Evolutionary conservation across 2,113 vertebrate species (phyloP).

Genomic region (Myxocyprinus asiaticus): DNA sequence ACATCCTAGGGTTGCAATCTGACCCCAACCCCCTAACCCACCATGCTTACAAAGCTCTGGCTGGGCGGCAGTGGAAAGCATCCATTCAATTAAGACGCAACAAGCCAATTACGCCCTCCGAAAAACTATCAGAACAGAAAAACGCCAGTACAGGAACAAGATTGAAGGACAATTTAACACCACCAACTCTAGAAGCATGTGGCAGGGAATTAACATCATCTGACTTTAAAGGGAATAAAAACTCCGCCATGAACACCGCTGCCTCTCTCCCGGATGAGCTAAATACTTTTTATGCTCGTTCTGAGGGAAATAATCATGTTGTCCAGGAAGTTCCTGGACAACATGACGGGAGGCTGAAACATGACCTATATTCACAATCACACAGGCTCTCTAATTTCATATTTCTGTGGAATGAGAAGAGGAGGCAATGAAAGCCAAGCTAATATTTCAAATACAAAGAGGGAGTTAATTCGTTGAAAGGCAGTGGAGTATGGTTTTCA

Average conservation of each 20-base stretch:
- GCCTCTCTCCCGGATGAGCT: too few species aligned
- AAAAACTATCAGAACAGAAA: too few species aligned
- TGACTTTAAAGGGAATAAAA: too few species aligned
- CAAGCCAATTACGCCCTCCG: too few species aligned
- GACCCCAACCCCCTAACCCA: not conserved
- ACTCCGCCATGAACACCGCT: too few species aligned
- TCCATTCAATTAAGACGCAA: constrained; percentile 39
- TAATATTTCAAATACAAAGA: not conserved
- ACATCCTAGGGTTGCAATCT: constrained; percentile 8
- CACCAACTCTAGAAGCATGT: too few species aligned
- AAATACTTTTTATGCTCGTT: too few species aligned
- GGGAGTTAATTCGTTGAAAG: constrained; percentile 9
- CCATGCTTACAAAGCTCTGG: not conserved
- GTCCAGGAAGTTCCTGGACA: constrained; percentile 5
- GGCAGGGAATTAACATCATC: too few species aligned
- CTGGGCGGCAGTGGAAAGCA: constrained; percentile 18
- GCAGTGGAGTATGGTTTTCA: not conserved
- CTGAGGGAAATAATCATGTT: too few species aligned
- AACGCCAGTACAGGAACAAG: too few species aligned
- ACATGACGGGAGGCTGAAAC: constrained; percentile 20
- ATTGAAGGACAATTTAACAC: too few species aligned
- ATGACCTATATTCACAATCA: constrained; percentile 40
- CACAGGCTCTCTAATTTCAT: constrained; percentile 14
- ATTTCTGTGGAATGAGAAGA: constrained; percentile 11
- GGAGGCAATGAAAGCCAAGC: constrained; percentile 6